These are phyloP conservation scores for Pangasius djambal DNA, from an alignment of 2,797 vertebrate genomes.

Conservation along the genomic window DNA sequence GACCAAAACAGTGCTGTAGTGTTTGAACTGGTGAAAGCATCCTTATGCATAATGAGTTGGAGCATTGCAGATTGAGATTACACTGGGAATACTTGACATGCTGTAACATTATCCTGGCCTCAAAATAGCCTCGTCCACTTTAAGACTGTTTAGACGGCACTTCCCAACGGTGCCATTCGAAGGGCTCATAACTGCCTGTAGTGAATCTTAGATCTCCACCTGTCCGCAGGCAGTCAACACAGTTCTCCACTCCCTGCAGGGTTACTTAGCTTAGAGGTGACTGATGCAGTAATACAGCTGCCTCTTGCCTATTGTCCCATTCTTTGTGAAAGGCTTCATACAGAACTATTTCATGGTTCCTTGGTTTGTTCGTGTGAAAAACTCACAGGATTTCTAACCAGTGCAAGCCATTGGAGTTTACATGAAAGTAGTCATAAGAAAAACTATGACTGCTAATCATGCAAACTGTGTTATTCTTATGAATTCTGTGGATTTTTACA, in stretches of 20 bases:
- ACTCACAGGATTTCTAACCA: neutral
- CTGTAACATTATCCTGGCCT: conserved; percentile 81
- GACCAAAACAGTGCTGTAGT: neutral
- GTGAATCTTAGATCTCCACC: conserved; percentile 64
- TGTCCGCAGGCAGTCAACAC: conserved; percentile 63
- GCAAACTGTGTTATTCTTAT: no score
- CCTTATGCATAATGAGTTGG: conserved; percentile 25
- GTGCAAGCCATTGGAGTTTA: neutral
- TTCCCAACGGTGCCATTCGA: conserved; percentile 76
- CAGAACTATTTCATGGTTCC: neutral
- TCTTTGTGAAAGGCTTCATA: neutral
- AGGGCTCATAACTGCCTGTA: conserved; percentile 61
- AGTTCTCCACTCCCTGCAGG: conserved; percentile 4
- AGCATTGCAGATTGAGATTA: conserved; percentile 75
- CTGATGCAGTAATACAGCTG: conserved; percentile 42
- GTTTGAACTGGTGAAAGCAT: neutral
- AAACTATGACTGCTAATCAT: neutral
- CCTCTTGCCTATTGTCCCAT: neutral
- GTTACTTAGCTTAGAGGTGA: conserved; percentile 28
- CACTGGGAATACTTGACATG: conserved; percentile 80
- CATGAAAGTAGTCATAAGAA: neutral
- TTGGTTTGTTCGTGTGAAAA: neutral
- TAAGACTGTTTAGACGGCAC: conserved; percentile 69
- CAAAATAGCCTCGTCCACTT: conserved; percentile 79
- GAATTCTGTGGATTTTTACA: neutral